Evolutionary conservation across 2,888 invertebrate genomes (phyloP), one percentile per base, ranked within the genome.

Genomic region (Pasiphila rectangulata): DNA sequence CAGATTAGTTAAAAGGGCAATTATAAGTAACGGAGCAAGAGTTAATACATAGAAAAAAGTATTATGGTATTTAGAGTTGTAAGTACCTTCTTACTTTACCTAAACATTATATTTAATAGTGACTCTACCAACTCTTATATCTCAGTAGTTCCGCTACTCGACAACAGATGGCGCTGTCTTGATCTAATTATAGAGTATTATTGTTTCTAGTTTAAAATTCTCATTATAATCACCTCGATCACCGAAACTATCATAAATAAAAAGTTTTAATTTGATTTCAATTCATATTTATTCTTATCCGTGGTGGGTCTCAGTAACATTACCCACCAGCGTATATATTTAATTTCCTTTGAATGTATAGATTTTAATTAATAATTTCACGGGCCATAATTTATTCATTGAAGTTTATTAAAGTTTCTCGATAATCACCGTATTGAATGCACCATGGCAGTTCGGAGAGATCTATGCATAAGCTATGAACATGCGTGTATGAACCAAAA

Each of bases 351-450:
- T 32, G 6, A 32, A 32, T 32, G 10, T 9, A 16, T 17, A 32
- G 17, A 19, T 17, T 10, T 27, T 38, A 42, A 51, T 46, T 44
- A 36, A 9, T 2, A 25, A 44, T 44, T 30, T 15, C 36, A 44
- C 39, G 44, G 36, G 15, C 15, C 27, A 44, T 49, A 44, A 44
- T 17, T 49, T 44, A 44, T 44, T 40, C 43, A 44, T 50, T 37
- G 29, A 54, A n/a, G n/a, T n/a, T 53, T 47, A 40, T 24, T 35
- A 51, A 42, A 30, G 35, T n/a, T 7, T 41, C 30, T 35, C 40
- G 51, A 59, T 62, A 61, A 63, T 64, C 36, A 42, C 56, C 64
- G 63, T 59, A 66, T 70, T 47, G 60, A 62, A 41, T 49, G 41
- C 52, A 37, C 63, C 58, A 40, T 64, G 61, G 63, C 63, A 38